Conservation (phyloP, 2,113 vertebrate genomes). For the Ellobius talpinus region DNA sequence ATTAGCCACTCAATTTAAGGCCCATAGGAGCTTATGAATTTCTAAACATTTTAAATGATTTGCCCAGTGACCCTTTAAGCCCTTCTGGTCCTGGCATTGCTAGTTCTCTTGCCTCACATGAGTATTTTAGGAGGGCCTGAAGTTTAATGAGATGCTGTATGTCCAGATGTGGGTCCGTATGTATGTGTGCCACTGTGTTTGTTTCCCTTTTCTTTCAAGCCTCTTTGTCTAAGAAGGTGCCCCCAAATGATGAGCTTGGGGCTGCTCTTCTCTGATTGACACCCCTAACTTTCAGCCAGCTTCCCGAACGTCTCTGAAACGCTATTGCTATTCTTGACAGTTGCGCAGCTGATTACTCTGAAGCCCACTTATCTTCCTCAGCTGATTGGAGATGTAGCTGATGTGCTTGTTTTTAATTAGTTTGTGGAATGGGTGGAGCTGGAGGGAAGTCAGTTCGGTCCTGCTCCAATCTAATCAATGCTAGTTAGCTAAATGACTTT, state of each 20-base stretch:
- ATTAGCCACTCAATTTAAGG: not conserved
- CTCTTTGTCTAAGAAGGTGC: not conserved
- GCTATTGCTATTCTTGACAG: slow-evolving; percentile 67
- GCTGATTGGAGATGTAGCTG: slow-evolving; percentile 83
- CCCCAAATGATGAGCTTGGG: slow-evolving; percentile 7
- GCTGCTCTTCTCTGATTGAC: slow-evolving; percentile 58
- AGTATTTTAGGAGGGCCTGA: not conserved
- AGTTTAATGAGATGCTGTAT: not conserved
- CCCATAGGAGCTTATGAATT: not conserved
- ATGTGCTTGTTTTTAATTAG: slow-evolving; percentile 84
- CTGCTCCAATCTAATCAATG: slow-evolving; percentile 84
- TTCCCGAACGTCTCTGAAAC: slow-evolving; percentile 53
- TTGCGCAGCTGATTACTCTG: slow-evolving; percentile 75
- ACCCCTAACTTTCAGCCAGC: slow-evolving; percentile 31
- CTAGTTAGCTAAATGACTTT: slow-evolving; percentile 84
- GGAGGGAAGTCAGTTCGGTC: slow-evolving; percentile 83
- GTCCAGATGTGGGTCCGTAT: not conserved
- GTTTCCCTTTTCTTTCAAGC: not conserved
- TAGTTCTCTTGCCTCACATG: not conserved
- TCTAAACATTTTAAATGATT: slow-evolving; percentile 56
- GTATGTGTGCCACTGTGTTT: not conserved
- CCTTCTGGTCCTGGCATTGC: not conserved
- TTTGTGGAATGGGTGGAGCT: slow-evolving; percentile 85
- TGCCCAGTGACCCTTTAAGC: not conserved
- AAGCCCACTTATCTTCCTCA: slow-evolving; percentile 80